Conservation (phyloP, 2,113 vertebrate genomes). For the Neolamprologus tretocephalus region DNA sequence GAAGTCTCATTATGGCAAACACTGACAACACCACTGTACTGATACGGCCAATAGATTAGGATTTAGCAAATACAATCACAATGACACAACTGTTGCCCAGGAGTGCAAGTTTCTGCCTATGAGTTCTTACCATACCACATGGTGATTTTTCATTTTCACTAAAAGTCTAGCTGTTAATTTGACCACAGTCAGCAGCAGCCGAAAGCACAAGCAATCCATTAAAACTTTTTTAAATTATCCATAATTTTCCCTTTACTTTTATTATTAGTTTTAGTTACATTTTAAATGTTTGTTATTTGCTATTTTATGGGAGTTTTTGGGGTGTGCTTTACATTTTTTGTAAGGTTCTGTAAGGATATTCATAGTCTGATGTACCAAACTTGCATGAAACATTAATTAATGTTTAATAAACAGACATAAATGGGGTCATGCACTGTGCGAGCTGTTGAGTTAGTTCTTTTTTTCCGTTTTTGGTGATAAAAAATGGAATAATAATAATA, state of each 20-base stretch:
- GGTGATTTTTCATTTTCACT: background rate
- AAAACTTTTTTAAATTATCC: background rate
- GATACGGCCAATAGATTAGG: background rate
- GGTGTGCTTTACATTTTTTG: background rate
- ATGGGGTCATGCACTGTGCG: background rate
- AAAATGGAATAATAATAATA: rapidly evolving
- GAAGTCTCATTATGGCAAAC: background rate
- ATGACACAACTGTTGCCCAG: background rate
- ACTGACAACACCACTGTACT: background rate
- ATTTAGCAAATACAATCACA: background rate
- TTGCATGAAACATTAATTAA: background rate
- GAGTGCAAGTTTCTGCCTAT: background rate
- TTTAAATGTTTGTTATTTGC: background rate
- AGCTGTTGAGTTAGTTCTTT: background rate
- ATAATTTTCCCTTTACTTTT: background rate
- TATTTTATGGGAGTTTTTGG: background rate
- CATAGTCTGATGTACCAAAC: background rate
- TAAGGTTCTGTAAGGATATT: background rate
- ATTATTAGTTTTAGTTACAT: background rate
- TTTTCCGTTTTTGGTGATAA: background rate
- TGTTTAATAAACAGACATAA: background rate
- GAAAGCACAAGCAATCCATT: background rate
- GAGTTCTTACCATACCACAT: background rate
- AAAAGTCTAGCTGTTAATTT: background rate
- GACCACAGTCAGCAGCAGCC: background rate